Conservation (phyloP, 2,888 invertebrate species). For the Netelia melanura region DNA sequence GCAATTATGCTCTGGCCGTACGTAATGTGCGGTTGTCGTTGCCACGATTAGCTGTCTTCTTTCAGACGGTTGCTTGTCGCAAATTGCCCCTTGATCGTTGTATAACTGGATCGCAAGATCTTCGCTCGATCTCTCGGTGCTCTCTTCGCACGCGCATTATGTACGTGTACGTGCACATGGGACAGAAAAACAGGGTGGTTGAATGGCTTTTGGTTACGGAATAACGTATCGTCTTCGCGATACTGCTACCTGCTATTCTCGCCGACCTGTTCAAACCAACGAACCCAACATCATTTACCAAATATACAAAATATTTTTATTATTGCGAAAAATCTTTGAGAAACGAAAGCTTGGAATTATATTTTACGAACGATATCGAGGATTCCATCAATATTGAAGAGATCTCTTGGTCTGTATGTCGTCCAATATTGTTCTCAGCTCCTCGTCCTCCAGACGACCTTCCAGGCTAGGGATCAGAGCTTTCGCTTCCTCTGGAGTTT, state of each 20-base stretch:
- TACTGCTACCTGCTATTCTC: neutral
- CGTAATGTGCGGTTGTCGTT: conserved; percentile 76
- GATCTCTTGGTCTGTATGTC: conserved; percentile 99
- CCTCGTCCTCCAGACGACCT: conserved; percentile 99
- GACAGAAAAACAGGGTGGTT: neutral
- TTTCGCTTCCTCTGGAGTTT: conserved; percentile 99
- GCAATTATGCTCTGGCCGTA: conserved; percentile 73
- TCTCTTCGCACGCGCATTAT: neutral
- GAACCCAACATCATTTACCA: no score
- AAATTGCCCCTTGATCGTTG: conserved; percentile 70
- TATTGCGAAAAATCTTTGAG: neutral
- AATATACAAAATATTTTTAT: conserved; percentile 30
- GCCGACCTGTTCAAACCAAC: no score
- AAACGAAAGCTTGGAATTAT: conserved; percentile 26
- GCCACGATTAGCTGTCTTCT: conserved; percentile 73
- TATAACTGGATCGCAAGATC: conserved; percentile 64
- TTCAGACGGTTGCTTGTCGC: conserved; percentile 62
- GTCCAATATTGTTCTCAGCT: conserved; percentile 97
- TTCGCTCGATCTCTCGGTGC: conserved; percentile 13
- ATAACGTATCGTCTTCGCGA: neutral
- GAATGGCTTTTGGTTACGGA: conserved; percentile 7
- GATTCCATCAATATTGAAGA: conserved; percentile 92
- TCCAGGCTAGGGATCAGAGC: conserved; percentile 98
- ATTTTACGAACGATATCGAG: conserved; percentile 16
- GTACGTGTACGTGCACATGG: neutral